A percentile compares a stretch with the other conserved stretches of the same genome.
phyloP scores from a whole-genome alignment of 92 coral and sea anemone genomes.

The Parazoanthus swiftii region DNA sequence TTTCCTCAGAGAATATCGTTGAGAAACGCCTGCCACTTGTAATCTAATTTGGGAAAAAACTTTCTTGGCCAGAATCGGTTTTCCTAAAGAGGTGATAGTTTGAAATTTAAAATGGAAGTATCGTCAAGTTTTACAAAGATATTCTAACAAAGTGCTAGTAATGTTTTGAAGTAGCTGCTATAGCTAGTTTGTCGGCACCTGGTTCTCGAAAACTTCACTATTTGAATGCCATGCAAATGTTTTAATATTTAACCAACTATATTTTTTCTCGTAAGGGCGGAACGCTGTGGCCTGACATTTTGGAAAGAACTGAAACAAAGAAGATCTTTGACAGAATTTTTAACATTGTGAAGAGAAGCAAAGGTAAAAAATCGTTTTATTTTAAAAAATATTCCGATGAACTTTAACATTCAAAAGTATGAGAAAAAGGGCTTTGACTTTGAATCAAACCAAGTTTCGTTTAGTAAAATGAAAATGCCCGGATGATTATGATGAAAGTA shows the following conservation, averaged over 20 bases:
- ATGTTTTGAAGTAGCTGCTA: neutral
- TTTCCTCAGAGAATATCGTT: neutral
- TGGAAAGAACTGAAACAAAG: constrained; percentile 70
- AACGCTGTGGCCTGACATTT: constrained; percentile 69
- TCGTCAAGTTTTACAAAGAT: neutral
- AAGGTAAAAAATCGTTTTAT: constrained; percentile 50
- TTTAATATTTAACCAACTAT: neutral
- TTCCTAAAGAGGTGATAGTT: neutral
- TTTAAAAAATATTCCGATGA: neutral
- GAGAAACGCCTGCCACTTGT: neutral
- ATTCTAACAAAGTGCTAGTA: neutral
- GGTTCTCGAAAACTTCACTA: neutral
- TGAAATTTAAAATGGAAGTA: too few species aligned
- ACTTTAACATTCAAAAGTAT: neutral
- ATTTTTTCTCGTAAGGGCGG: constrained; percentile 55
- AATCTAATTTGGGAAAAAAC: too few species aligned
- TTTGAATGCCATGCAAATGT: too few species aligned
- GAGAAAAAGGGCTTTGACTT: neutral
- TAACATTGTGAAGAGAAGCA: constrained; percentile 59
- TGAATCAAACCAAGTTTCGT: too few species aligned
- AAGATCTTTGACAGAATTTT: constrained; percentile 65
- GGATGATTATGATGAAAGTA: too few species aligned
- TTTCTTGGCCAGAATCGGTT: neutral
- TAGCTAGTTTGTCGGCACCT: too few species aligned
- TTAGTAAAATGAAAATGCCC: neutral